Evolutionary conservation across 2,888 invertebrate genomes (phyloP).

Genomic region (Uropetala carovei): DNA sequence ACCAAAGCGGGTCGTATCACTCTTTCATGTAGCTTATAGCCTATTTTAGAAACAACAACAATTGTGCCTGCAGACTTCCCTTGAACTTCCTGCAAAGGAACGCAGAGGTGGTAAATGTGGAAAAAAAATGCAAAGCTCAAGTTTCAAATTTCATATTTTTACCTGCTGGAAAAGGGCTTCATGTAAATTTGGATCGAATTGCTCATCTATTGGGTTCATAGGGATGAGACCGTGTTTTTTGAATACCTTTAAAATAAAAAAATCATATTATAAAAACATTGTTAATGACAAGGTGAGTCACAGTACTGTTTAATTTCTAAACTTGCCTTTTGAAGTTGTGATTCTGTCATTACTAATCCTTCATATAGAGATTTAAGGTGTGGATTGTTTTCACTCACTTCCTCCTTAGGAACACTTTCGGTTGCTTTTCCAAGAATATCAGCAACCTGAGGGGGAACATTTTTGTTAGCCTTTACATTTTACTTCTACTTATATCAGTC

Average conservation of each 20-base stretch:
- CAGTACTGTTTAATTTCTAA: neutral
- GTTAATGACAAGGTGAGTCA: constrained; percentile 29
- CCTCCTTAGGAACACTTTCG: constrained; percentile 90
- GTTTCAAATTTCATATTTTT: constrained; percentile 68
- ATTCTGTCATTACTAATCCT: constrained; percentile 92
- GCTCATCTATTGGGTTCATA: constrained; percentile 93
- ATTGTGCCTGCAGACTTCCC: constrained; percentile 91
- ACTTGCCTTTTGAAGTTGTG: constrained; percentile 83
- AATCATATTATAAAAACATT: neutral
- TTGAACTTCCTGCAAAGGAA: constrained; percentile 81
- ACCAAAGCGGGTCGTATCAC: constrained; percentile 97
- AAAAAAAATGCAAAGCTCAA: neutral
- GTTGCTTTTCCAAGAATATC: constrained; percentile 93
- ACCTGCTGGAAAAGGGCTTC: constrained; percentile 97
- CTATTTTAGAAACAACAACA: constrained; percentile 95
- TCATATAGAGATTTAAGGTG: constrained; percentile 91
- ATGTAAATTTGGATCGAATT: constrained; percentile 97
- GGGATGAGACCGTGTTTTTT: constrained; percentile 91
- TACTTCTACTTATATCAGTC: no score
- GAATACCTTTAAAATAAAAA: constrained; percentile 82
- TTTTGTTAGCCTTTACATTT: no score
- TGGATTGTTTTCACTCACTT: constrained; percentile 82
- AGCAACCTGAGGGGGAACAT: constrained; percentile 77
- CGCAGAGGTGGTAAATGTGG: constrained; percentile 49
- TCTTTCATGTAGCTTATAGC: constrained; percentile 95